Evolutionary conservation across 2,888 invertebrate genomes (phyloP).

Genomic region (Crematogaster levior): DNA sequence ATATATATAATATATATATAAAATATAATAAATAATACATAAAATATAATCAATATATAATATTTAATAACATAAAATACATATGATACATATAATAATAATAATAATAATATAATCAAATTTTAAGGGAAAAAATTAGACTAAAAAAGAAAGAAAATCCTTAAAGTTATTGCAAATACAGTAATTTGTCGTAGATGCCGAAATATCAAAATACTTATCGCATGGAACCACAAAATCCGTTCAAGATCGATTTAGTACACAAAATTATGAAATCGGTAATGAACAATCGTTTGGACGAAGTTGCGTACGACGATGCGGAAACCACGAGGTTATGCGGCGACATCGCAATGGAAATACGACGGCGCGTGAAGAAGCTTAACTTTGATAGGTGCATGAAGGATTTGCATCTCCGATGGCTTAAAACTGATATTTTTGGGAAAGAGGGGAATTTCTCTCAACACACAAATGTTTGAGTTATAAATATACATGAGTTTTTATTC

Average conservation of each 20-base stretch:
- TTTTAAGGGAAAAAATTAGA: not conserved
- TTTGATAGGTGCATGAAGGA: slow-evolving; percentile 88
- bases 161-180: not conserved
- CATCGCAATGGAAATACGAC: slow-evolving; percentile 88
- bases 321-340: slow-evolving; percentile 87
- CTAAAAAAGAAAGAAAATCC: not conserved
- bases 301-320: slow-evolving; percentile 88
- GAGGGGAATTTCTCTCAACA: not conserved
- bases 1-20: not conserved
- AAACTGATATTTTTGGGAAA: not conserved
- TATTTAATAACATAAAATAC: not conserved
- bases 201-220: slow-evolving; percentile 89
- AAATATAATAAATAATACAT: too few species aligned
- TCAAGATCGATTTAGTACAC: slow-evolving; percentile 88
- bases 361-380: slow-evolving; percentile 88
- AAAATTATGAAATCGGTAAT: slow-evolving; percentile 88
- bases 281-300: slow-evolving; percentile 87
- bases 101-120: not conserved
- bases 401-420: not conserved
- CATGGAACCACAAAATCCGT: slow-evolving; percentile 88
- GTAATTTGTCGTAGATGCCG: slow-evolving; percentile 76
- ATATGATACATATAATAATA: too few species aligned
- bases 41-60: too few species aligned
- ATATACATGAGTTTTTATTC: too few species aligned
- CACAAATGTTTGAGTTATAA: not conserved